Percentiles rank a stretch among this genome's conserved stretches.
These are phyloP conservation scores for Oscheius sp. DNA, from an alignment of 2,888 invertebrate genomes.

Conservation along the genomic window DNA sequence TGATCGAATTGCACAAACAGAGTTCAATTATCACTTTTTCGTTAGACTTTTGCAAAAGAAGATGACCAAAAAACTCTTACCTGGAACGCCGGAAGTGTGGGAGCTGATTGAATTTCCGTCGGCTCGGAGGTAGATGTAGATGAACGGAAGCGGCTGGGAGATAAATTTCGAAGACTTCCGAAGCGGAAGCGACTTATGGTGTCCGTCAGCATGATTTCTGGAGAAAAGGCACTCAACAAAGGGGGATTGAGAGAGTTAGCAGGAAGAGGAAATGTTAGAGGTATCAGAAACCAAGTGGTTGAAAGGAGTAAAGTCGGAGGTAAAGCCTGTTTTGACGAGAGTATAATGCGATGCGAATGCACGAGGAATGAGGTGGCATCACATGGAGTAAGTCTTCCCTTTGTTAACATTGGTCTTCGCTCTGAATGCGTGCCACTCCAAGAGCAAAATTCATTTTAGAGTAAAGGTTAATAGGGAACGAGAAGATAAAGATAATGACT, in stretches of 20 bases:
- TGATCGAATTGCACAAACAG: no score
- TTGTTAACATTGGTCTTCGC: constrained; percentile 20
- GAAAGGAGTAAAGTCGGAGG: background rate
- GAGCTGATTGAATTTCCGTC: constrained; percentile 37
- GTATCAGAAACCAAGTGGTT: background rate
- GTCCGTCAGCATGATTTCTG: constrained; percentile 45
- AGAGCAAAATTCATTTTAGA: background rate
- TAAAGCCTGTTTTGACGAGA: no score
- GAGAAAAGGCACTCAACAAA: background rate
- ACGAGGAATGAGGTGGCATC: constrained; percentile 4
- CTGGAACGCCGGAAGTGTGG: constrained; percentile 47
- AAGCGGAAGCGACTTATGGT: constrained; percentile 46
- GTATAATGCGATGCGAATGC: background rate
- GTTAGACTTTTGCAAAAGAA: background rate
- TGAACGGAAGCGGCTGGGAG: constrained; percentile 44
- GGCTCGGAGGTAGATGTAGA: constrained; percentile 41
- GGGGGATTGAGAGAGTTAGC: background rate
- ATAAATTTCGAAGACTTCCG: constrained; percentile 45
- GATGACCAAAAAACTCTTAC: constrained; percentile 10
- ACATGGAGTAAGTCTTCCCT: constrained; percentile 21
- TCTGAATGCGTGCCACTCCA: constrained; percentile 11
- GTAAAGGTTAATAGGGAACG: background rate
- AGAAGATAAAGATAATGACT: background rate
- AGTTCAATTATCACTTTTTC: no score
- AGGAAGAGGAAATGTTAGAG: background rate